A percentile compares a stretch with the other conserved stretches of the same genome.
These are phyloP conservation scores for Sebastes reedi DNA, from an alignment of 2,797 vertebrate species.

Conservation along the genomic window DNA sequence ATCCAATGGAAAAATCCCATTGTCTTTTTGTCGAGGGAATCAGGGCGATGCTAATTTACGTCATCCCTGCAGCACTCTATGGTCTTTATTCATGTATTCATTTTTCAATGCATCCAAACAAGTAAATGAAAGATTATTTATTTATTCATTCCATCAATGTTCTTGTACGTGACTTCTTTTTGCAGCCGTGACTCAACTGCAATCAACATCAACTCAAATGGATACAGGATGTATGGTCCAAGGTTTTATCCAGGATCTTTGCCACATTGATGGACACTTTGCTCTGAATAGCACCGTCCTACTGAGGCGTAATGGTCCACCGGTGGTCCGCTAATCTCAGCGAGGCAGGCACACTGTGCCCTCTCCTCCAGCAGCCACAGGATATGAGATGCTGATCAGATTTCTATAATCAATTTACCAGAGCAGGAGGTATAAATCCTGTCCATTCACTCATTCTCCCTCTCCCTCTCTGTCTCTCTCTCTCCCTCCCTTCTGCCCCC, in stretches of 20 bases:
- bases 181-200: background rate
- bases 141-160: slow-evolving; percentile 1
- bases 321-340: slow-evolving; percentile 68
- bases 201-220: slow-evolving; percentile 8
- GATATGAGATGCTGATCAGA: slow-evolving; percentile 82
- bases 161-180: background rate
- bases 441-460: slow-evolving; percentile 76
- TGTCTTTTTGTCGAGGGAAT: no score
- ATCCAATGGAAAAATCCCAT: no score
- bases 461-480: slow-evolving; percentile 37
- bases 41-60: no score
- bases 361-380: slow-evolving; percentile 70
- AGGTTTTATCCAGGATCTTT: slow-evolving; percentile 48
- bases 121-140: background rate
- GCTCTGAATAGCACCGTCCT: slow-evolving; percentile 60
- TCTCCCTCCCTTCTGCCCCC: slow-evolving; percentile 60
- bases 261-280: slow-evolving; percentile 44
- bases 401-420: slow-evolving; percentile 86
- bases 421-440: slow-evolving; percentile 83
- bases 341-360: slow-evolving; percentile 59
- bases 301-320: slow-evolving; percentile 66
- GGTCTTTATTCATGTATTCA: background rate
- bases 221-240: slow-evolving; percentile 50
- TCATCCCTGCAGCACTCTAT: no score
- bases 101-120: background rate